A percentile compares a stretch with the other conserved stretches of the same genome.
Evolutionary conservation across 1,140 invertebrate species (phyloP).

Genomic region (Scaptodrosophila lebanonensis): DNA sequence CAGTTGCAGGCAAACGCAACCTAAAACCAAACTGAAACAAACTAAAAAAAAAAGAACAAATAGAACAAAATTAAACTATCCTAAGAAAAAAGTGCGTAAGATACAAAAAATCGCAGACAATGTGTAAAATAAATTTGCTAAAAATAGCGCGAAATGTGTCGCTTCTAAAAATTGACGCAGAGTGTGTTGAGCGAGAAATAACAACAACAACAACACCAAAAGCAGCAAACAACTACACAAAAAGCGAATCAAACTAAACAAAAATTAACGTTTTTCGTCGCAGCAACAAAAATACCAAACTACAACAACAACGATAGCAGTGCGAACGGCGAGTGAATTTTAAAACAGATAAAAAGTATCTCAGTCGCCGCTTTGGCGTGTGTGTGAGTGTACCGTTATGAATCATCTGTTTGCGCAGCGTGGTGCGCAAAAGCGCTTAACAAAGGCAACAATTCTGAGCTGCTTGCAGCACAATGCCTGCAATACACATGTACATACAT

Average conservation of each 20-base stretch:
- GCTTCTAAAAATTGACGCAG: constrained; percentile 46
- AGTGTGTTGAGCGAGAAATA: constrained; percentile 26
- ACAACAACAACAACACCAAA: constrained; percentile 33
- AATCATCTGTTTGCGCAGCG: constrained; percentile 64
- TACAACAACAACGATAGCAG: no score
- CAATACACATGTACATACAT: constrained; percentile 25
- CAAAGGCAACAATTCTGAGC: constrained; percentile 42
- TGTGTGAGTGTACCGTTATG: constrained; percentile 53
- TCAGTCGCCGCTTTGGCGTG: not conserved
- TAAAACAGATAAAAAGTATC: no score
- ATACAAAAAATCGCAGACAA: constrained; percentile 29
- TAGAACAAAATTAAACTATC: constrained; percentile 20
- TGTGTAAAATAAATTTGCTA: constrained; percentile 42
- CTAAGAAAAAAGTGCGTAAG: constrained; percentile 36
- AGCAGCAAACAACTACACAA: constrained; percentile 40
- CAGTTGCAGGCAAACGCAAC: not conserved
- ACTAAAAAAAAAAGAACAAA: constrained; percentile 19
- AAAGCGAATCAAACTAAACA: constrained; percentile 29
- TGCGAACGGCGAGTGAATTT: no score
- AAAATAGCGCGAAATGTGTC: constrained; percentile 50
- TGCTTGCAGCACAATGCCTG: constrained; percentile 32
- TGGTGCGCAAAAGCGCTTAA: constrained; percentile 42
- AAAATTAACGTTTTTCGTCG: constrained; percentile 29
- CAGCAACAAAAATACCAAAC: not conserved
- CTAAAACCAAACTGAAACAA: constrained; percentile 16